Evolutionary conservation across 2,113 vertebrate genomes (phyloP).

Genomic region (Indicator maculatus): DNA sequence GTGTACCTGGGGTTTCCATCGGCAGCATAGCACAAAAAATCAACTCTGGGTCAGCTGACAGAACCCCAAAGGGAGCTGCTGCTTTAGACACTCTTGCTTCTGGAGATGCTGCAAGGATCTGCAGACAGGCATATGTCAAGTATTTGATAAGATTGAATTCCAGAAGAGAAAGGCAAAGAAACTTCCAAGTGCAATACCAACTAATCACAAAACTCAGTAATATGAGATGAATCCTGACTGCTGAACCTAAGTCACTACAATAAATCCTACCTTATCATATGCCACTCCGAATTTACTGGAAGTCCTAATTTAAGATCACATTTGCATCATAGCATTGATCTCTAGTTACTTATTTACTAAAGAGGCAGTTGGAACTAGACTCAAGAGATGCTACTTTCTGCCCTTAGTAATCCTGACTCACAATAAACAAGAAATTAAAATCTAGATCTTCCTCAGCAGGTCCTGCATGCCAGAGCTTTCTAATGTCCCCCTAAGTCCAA

Average conservation of each 20-base stretch:
- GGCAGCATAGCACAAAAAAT: background rate
- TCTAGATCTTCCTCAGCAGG: background rate
- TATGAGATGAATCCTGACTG: background rate
- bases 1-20: background rate
- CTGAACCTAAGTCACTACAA: background rate
- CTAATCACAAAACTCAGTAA: background rate
- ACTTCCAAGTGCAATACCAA: background rate
- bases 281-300: background rate
- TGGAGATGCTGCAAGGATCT: background rate
- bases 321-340: background rate
- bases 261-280: background rate
- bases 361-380: background rate
- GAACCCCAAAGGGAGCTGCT: background rate
- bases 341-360: background rate
- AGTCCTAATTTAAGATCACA: background rate
- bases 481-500: background rate
- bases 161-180: background rate
- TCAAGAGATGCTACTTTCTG: background rate
- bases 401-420: background rate
- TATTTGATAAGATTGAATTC: background rate
- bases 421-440: background rate
- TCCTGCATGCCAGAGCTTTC: background rate
- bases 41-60: background rate
- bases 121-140: background rate
- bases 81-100: background rate